Conservation (phyloP, 2,797 vertebrate species). For the Phylloscopus collybita region DNA sequence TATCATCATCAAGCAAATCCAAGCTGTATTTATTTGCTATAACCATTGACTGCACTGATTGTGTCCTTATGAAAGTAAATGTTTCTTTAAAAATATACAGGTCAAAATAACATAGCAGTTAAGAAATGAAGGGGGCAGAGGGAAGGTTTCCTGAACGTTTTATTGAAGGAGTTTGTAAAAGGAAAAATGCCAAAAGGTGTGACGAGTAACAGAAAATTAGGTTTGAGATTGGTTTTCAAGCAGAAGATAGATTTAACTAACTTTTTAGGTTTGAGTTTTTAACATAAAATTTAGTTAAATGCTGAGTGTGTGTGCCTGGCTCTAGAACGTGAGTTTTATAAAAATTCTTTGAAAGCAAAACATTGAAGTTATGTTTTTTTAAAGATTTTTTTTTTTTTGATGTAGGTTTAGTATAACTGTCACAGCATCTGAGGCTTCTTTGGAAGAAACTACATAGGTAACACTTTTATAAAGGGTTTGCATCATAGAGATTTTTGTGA, state of each 20-base stretch:
- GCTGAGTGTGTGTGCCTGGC: not conserved
- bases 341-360: slow-evolving; percentile 44
- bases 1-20: not conserved
- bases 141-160: not conserved
- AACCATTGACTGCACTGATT: not conserved
- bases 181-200: not conserved
- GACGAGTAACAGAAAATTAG: not conserved
- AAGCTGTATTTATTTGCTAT: not conserved
- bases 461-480: slow-evolving; percentile 4
- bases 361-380: slow-evolving; percentile 33
- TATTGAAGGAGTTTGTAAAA: not conserved
- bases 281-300: not conserved
- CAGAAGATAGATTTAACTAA: not conserved
- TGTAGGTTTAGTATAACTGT: slow-evolving; percentile 34
- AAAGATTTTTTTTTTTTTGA: slow-evolving; percentile 29
- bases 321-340: slow-evolving; percentile 24
- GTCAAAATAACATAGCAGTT: not conserved
- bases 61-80: slow-evolving; percentile 13
- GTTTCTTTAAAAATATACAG: not conserved
- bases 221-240: slow-evolving; percentile 3
- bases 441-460: slow-evolving; percentile 6
- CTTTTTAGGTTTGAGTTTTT: slow-evolving; percentile 2
- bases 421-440: slow-evolving; percentile 5
- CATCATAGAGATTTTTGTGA: slow-evolving; percentile 41
- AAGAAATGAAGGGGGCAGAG: not conserved